phyloP scores from a whole-genome alignment of 2,888 invertebrate species.

The Flabesymbios commensalis region DNA sequence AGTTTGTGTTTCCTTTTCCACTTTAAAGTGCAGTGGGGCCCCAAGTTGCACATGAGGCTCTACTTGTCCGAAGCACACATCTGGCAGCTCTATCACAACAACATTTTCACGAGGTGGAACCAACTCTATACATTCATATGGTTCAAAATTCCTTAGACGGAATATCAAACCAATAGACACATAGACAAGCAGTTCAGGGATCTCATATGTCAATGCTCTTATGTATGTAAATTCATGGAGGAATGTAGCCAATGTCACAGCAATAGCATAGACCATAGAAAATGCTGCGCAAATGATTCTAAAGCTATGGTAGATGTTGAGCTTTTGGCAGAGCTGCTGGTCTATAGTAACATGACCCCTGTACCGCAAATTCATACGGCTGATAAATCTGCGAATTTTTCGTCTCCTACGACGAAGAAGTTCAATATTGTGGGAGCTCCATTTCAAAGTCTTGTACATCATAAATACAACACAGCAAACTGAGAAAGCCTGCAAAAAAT shows the following conservation, averaged over 20 bases:
- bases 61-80: conserved; percentile 19
- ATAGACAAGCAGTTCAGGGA: conserved; percentile 26
- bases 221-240: conserved; percentile 30
- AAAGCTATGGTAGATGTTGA: conserved; percentile 21
- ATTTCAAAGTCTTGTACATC: conserved; percentile 33
- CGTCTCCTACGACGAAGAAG: conserved; percentile 23
- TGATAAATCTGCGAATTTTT: conserved; percentile 29
- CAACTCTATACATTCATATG: conserved; percentile 26
- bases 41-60: conserved; percentile 26
- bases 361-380: conserved; percentile 25
- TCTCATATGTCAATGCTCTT: conserved; percentile 22
- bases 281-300: conserved; percentile 23
- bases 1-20: conserved; percentile 29
- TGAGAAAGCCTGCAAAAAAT: conserved; percentile 23
- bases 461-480: conserved; percentile 29
- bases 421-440: conserved; percentile 29
- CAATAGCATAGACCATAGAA: conserved; percentile 23
- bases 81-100: conserved; percentile 28
- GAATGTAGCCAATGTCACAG: conserved; percentile 27
- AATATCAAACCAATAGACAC: conserved; percentile 21
- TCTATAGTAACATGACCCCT: conserved; percentile 24
- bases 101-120: conserved; percentile 28
- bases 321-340: conserved; percentile 25
- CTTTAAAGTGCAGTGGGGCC: conserved; percentile 25
- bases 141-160: conserved; percentile 30